Conservation (phyloP, 2,797 vertebrate species). For the Cryptoprocta ferox region DNA sequence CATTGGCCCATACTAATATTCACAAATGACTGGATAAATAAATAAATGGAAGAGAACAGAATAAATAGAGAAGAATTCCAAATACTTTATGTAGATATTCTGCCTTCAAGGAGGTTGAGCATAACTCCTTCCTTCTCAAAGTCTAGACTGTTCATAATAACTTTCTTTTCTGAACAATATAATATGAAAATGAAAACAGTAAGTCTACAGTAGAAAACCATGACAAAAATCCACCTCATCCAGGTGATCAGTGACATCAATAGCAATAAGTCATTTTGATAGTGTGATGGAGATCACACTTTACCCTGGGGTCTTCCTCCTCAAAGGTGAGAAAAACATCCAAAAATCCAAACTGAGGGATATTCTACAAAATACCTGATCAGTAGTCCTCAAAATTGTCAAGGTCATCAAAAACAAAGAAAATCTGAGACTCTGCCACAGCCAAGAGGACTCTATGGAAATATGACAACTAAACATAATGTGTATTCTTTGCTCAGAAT, state of each 20-base stretch:
- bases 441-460: neutral
- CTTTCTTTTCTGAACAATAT: neutral
- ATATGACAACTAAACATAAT: neutral
- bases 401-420: conserved; percentile 25
- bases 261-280: neutral
- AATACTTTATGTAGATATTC: neutral
- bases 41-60: neutral
- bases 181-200: neutral
- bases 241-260: neutral
- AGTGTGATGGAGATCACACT: neutral
- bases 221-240: neutral
- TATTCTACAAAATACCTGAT: neutral
- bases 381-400: neutral
- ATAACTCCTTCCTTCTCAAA: neutral
- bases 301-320: neutral
- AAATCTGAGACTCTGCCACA: neutral
- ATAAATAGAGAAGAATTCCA: conserved; percentile 21
- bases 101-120: neutral
- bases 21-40: neutral
- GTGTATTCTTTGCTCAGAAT: neutral
- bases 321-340: neutral
- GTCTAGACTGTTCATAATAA: neutral
- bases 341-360: neutral
- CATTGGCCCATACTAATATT: neutral
- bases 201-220: neutral